Evolutionary conservation across 2,888 invertebrate genomes (phyloP), one percentile per base, ranked within the genome.

Genomic region (Mellilla xanthometata): DNA sequence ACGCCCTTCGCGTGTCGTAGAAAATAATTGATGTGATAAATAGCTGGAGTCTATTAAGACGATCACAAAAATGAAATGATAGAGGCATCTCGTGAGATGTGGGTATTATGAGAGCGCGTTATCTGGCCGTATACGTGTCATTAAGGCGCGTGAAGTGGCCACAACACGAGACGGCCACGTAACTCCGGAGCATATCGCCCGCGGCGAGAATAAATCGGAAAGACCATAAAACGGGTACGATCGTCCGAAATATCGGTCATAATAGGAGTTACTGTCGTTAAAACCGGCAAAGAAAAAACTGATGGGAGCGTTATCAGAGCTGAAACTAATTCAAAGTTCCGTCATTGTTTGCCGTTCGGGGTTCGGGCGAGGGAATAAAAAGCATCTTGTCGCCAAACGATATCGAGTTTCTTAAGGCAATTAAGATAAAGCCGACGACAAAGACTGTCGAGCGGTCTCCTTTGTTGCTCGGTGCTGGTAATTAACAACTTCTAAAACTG

Each of bases 351-450:
- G 76, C 78, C 78, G 66, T 65, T 67, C 62, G 72, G 75, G 73
- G 74, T 67, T 62, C 61, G 66, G 67, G 69, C 66, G 67, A 57
- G 72, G 70, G 77, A 76, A 83, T 83, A 84, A 86, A 85, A 85
- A 85, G 78, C 82, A 82, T 81, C 81, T 81, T 85, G 84, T 86
- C 81, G 78, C 76, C 76, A 73, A 84, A 80, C 81, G 85, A 82
- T 84, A 86, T 84, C 78, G 82, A 86, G 82, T 85, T 87, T 84
- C 86, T 81, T 78, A 72, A 83, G 86, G 84, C 83, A 84, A 86
- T 88, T 87, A 86, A 84, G 86, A 85, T 86, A 85, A 86, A 83
- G 79, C 79, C 75, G 74, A 71, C 68, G 78, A 81, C 83, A 82
- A 84, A 81, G 71, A 78, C 72, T 73, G 68, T 65, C 64, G 71